Evolutionary conservation across 92 coral and sea anemone genomes (phyloP), one percentile per base, ranked within the genome.

Genomic region (Palythoa grandis): DNA sequence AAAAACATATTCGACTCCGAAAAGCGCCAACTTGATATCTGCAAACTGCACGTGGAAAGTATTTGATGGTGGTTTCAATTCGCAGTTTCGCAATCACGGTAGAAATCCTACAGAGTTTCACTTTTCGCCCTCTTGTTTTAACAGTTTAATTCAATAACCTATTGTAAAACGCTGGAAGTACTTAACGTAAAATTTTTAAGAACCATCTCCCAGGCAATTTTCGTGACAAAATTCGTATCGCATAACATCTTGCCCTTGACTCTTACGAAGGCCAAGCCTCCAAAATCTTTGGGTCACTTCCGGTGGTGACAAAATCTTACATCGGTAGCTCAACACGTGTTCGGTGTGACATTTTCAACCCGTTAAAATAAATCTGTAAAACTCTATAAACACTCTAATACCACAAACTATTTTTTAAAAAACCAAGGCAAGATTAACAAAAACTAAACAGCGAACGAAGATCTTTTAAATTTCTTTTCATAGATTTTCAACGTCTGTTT

Each of bases 241-340:
- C 1, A 19, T 7, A 15, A 2, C 19, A 48, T 7, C 78, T 47
- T 74, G 78, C 37, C 61, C 78, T 74, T 74, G 78, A 74, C 78
- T 37, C 58, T 37, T 78, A 22, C 22, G 38, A 78, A 22, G 37
- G 22, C 10, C 11, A 6, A 68, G 29, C n/a, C 23, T 78, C 71
- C 72, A 24, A 20, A 77, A 12, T 6, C 3, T 19, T 61, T 24
- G 7, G 67, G 83, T 78, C 68, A 78, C 66, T 78, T 78, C 83
- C 83, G 65, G 72, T 20, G 57, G 8, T 63, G 69, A 63, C 20
- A 60, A 22, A 60, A 15, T 7, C 52, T 56, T 16, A 29, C 14
- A 14, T 8, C 19, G 23, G 71, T 11, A n/a, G 69, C 22, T 40
- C 70, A 38, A 13, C 72, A 58, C 29, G 71, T 58, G 24, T 15